Percentiles rank a stretch among this genome's conserved stretches.
Conservation (phyloP, 37 sponge, comb jelly and placozoan species). For the Haliclona indistincta region DNA sequence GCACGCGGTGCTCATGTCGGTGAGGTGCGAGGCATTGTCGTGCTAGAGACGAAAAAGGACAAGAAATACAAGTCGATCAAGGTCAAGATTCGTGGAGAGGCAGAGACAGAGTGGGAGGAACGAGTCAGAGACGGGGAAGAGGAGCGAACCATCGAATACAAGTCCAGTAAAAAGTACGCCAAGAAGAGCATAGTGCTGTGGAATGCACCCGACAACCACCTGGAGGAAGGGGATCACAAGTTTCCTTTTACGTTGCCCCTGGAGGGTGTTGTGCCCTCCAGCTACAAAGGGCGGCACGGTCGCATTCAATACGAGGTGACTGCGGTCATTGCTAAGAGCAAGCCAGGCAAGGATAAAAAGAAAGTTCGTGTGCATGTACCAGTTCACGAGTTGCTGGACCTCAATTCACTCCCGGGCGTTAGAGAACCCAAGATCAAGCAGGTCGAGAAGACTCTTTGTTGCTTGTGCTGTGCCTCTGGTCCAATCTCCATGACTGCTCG, state of each 20-base stretch:
- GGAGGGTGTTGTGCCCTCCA: slow-evolving; percentile 11
- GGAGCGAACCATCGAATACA: too few relatives aligned
- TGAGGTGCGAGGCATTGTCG: too few relatives aligned
- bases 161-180: too few relatives aligned
- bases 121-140: too few relatives aligned
- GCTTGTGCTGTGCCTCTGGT: slow-evolving; percentile 76
- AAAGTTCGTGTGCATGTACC: slow-evolving; percentile 18
- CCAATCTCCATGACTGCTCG: slow-evolving; percentile 44
- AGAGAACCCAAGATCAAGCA: slow-evolving; percentile 9
- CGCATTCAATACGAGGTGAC: slow-evolving; percentile 50
- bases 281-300: slow-evolving; percentile 25
- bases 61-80: too few relatives aligned
- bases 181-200: too few relatives aligned
- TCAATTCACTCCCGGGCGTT: slow-evolving; percentile 50
- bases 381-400: slow-evolving; percentile 39
- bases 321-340: slow-evolving; percentile 38
- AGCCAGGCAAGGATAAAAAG: slow-evolving; percentile 51
- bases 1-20: too few relatives aligned
- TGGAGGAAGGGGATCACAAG: slow-evolving; percentile 44
- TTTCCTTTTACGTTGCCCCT: slow-evolving; percentile 24
- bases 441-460: slow-evolving; percentile 54
- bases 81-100: too few relatives aligned
- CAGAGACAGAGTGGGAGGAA: too few relatives aligned
- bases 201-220: too few relatives aligned
- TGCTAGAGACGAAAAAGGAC: too few relatives aligned